Evolutionary conservation across 2,797 vertebrate genomes (phyloP), one percentile per base, ranked within the genome.

Genomic region (Allochrocebus solatus): DNA sequence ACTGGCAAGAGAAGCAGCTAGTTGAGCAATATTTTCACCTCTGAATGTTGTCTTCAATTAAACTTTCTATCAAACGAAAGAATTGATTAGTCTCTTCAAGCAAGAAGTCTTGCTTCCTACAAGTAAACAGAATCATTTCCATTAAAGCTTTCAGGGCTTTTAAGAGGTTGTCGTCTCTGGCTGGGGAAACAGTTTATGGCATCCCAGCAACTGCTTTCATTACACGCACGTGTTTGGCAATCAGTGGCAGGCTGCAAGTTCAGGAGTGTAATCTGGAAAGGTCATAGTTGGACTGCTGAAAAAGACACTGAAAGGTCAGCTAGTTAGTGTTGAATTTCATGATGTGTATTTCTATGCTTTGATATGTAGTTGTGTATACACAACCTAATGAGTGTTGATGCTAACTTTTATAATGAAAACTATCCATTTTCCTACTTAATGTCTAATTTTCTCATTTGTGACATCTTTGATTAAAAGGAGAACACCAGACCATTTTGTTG

Each of bases 21-120:
- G 89, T 75, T 94, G 95, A 98, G 98, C 59, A 98, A 81, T 97
- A 98, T 98, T 98, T 98, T 95, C 95, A 98, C 95, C 97, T 96
- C 97, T 98, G 98, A 97, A 98, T 98, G 97, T 98, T 98, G 97
- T 95, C 98, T 98, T 98, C 98, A 98, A 98, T 99, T 99, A 98
- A 98, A 99, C 98, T 98, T 98, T 96, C 97, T 97, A 99, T 98
- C 98, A 98, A 98, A 97, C 88, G 78, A 94, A 98, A 98, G 91
- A 98, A 99, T 95, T 98, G 98, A 98, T 99, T 98, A 97, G 94
- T 94, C 72, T 98, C 92, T 98, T 99, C 96, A 98, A 98, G 98
- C 95, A 98, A 96, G 98, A 97, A 97, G 72, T 74, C 94, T 98
- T 98, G 94, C 93, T 98, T 98, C 98, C 97, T 95, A 94, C 88